Evolutionary conservation across 2,888 invertebrate genomes (phyloP), one percentile per base, ranked within the genome.

Genomic region (Anarsia innoxiella): DNA sequence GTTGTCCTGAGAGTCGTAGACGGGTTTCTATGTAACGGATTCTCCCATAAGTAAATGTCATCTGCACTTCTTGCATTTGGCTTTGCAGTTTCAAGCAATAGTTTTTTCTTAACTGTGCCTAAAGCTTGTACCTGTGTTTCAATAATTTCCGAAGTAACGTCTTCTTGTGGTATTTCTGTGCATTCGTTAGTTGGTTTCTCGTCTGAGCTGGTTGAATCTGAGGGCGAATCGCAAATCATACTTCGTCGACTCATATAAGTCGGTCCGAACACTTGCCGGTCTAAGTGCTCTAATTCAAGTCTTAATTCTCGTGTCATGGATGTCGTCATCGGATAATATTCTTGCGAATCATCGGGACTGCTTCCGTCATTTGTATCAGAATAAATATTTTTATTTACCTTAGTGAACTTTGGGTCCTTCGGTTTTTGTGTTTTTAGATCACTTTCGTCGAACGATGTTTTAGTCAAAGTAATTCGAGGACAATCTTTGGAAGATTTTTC

Each of bases 321-420:
- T 2, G 93, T 94, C 0, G 93, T 93, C 90, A 95, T 92, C 2
- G 94, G 94, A 60, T 92, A 93, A 65, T 94, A 94, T 60, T 92
- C 92, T 51, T 93, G 91, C 1, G 91, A 91, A 66, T 94, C 93
- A 51, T 93, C 93, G 0, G 93, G 92, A 45, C 93, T 93, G 50
- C 88, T 89, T 31, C 89, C 88, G 40, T 89, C 88, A 46, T 87
- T 80, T 8, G 66, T 49, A 31, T 83, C 79, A 2, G 56, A 50
- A 63, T 66, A 47, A 48, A 65, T 54, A 48, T 67, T 63, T 47
- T 58, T 79, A 35, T 52, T 61, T 10, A 59, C 44, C 52, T 68
- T 77, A 39, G 53, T 64, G 9, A 52, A 39, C 47, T 66, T 73
- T 8, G 60, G 58, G 16, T 66, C 62, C 49, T 63, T 74, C 3